Conservation (phyloP, 1,140 invertebrate species). For the Magallana gigas region DNA sequence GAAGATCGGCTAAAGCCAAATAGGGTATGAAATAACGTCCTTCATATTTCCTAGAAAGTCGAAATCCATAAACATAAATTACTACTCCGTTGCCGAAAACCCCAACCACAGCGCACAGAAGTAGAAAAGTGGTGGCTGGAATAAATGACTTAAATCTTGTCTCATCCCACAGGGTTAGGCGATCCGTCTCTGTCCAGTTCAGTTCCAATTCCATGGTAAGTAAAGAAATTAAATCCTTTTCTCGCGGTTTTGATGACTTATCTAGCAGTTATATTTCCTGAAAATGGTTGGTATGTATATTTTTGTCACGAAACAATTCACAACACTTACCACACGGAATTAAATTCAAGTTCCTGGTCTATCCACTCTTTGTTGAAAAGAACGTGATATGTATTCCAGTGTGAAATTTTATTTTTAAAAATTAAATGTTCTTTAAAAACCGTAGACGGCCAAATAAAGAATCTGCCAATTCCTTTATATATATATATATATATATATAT, state of each 20-base stretch:
- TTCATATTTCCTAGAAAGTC: conserved; percentile 12
- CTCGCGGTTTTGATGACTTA: background rate
- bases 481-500: too few species aligned
- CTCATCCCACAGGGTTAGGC: background rate
- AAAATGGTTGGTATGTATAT: too few species aligned
- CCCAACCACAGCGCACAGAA: conserved; percentile 19
- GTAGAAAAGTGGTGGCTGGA: background rate
- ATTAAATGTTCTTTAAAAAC: too few species aligned
- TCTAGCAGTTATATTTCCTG: background rate
- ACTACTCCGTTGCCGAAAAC: conserved; percentile 15
- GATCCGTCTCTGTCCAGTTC: background rate
- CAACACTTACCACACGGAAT: too few species aligned
- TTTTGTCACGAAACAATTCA: too few species aligned
- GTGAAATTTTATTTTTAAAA: too few species aligned
- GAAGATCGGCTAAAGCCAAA: conserved; percentile 33
- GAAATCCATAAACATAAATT: conserved; percentile 35
- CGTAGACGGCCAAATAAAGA: too few species aligned
- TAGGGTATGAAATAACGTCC: conserved; percentile 41
- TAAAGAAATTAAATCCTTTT: too few species aligned
- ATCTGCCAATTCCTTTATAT: too few species aligned
- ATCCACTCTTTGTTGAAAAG: too few species aligned
- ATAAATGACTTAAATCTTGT: background rate
- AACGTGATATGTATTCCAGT: too few species aligned
- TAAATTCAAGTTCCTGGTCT: too few species aligned
- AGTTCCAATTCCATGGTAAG: background rate